Evolutionary conservation across 1,140 invertebrate species (phyloP), one percentile per base, ranked within the genome.

Genomic region (Brachionus angularis): DNA sequence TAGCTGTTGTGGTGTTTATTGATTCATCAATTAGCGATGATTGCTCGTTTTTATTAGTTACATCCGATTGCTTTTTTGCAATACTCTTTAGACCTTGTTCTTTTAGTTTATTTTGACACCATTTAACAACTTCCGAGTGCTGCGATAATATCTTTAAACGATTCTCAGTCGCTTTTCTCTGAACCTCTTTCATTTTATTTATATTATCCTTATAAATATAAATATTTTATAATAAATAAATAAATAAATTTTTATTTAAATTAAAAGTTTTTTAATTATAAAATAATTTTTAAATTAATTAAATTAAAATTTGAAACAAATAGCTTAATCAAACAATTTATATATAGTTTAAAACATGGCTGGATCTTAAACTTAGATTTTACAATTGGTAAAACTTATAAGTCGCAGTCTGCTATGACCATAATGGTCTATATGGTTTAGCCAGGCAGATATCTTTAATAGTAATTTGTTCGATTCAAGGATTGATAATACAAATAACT

Each of bases 161-260:
- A 46, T 81, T 79, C 61, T 77, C 73, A 12, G 75, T 77, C 12
- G 79, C 76, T 62, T 75, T 75, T 39, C 76, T 72, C 67, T 81
- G 79, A 7, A 78, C 77, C 73, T 82, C 79, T 61, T 76, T 74
- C 72, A 81, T 76, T 18, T 78, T 74, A 29, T 82, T 80, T 75
- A 86, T 84, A 75, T 86, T 84, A 55, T 83, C 53, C 52, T 53
- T 25, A 25, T 53, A 16, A 31, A 33, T 33, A 53, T 18, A 53
- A 53, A 31, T 53, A 14, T 25, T 50, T 50, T 25, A 49, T n/a
- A n/a, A n/a, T n/a, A n/a, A n/a, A n/a, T n/a, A n/a, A n/a, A n/a
- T n/a, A n/a, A n/a, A n/a, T n/a, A n/a, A n/a, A n/a, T n/a, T 83
- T 76, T 85, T 5, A 44, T 5, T 18, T 44, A 5, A 44, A 5